Evolutionary conservation across 2,888 invertebrate genomes (phyloP).

Genomic region (Apamea epomidion): DNA sequence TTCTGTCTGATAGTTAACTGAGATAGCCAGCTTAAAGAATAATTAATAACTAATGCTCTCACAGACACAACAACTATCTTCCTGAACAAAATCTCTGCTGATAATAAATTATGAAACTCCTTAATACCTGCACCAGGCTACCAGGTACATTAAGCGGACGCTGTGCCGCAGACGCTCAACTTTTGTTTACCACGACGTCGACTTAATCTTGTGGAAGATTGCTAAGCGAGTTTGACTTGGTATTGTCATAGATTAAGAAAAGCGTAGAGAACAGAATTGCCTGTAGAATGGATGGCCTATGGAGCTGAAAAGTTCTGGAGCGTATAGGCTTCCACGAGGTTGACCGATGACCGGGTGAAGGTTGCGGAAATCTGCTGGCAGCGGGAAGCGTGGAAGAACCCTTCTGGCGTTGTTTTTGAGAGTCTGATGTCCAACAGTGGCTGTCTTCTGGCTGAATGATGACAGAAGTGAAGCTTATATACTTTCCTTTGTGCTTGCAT

Average conservation of each 20-base stretch:
- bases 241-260: conserved; percentile 46
- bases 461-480: background rate
- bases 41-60: conserved; percentile 22
- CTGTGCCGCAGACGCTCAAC: conserved; percentile 51
- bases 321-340: background rate
- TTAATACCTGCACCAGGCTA: conserved; percentile 34
- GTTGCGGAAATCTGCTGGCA: too few relatives aligned
- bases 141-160: conserved; percentile 57
- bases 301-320: background rate
- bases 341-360: background rate
- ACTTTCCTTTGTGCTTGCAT: background rate
- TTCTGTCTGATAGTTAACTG: background rate
- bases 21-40: background rate
- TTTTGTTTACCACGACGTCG: conserved; percentile 70
- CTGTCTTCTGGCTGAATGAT: background rate
- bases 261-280: conserved; percentile 1
- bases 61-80: conserved; percentile 20
- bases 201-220: conserved; percentile 75
- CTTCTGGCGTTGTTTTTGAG: background rate
- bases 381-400: background rate
- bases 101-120: conserved; percentile 62
- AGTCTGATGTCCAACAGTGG: background rate
- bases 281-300: background rate
- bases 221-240: conserved; percentile 52
- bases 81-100: conserved; percentile 19